These are phyloP conservation scores for Galeopsomyia nigrocyanea DNA, from an alignment of 2,888 invertebrate species.

Conservation along the genomic window DNA sequence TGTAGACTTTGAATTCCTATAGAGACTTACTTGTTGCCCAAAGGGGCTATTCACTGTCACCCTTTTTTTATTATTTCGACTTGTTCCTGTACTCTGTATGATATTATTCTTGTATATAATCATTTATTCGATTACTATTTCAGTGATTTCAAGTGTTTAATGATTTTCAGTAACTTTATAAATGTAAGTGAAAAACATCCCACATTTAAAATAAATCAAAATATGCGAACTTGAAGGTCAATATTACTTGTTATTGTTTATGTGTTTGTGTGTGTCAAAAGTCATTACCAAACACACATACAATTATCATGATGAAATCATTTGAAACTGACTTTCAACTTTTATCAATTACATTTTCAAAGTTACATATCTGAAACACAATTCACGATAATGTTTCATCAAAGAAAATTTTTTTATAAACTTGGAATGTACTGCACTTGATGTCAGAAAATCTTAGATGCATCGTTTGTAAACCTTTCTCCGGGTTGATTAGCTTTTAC, in stretches of 20 bases:
- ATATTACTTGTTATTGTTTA: slow-evolving; percentile 11
- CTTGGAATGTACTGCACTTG: slow-evolving; percentile 21
- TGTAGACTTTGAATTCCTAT: slow-evolving; percentile 9
- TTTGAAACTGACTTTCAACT: slow-evolving; percentile 25
- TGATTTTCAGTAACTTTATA: slow-evolving; percentile 46
- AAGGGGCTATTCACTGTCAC: slow-evolving; percentile 45
- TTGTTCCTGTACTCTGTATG: slow-evolving; percentile 5
- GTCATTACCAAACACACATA: slow-evolving; percentile 32
- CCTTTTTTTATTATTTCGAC: slow-evolving; percentile 16
- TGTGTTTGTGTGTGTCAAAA: slow-evolving; percentile 22
- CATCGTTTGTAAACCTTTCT: not conserved
- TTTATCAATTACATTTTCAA: slow-evolving; percentile 36
- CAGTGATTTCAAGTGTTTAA: slow-evolving; percentile 45
- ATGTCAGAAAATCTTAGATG: slow-evolving; percentile 4
- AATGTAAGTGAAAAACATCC: slow-evolving; percentile 39
- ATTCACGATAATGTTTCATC: slow-evolving; percentile 30
- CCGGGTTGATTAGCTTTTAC: not conserved
- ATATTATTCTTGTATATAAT: slow-evolving; percentile 33
- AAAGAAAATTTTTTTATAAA: slow-evolving; percentile 7
- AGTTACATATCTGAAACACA: slow-evolving; percentile 33
- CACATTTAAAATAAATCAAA: slow-evolving; percentile 33
- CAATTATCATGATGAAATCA: slow-evolving; percentile 21
- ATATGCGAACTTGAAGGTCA: not conserved
- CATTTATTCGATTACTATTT: slow-evolving; percentile 33
- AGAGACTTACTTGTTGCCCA: slow-evolving; percentile 16